Evolutionary conservation across 2,797 vertebrate genomes (phyloP).

Genomic region (Alauda arvensis): DNA sequence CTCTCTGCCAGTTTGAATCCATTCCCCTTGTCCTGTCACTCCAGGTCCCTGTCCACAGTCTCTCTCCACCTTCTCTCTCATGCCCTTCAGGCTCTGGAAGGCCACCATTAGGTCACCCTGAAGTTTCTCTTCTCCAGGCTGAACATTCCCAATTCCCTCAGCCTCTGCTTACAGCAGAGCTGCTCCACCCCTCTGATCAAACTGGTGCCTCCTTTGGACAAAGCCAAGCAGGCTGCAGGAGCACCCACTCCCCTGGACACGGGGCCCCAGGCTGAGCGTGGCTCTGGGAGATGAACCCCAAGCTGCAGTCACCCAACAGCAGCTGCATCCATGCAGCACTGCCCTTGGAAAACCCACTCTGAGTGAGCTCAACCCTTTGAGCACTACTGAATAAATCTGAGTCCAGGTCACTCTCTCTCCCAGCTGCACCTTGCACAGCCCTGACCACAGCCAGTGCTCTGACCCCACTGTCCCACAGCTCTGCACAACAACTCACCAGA

Average conservation of each 20-base stretch:
- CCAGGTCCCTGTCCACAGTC: not conserved
- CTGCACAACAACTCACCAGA: not conserved
- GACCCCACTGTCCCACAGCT: not conserved
- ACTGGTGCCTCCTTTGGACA: not conserved
- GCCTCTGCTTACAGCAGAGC: not conserved
- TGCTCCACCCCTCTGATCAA: not conserved
- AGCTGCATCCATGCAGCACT: not conserved
- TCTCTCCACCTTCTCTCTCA: not conserved
- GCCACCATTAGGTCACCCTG: not conserved
- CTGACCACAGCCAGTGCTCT: not conserved
- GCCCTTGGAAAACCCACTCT: not conserved
- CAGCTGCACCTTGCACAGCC: not conserved
- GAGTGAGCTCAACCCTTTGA: not conserved
- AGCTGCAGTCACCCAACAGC: not conserved
- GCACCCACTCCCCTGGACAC: not conserved
- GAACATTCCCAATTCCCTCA: not conserved
- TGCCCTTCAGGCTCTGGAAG: not conserved
- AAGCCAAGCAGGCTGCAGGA: not conserved
- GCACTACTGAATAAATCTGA: rapidly evolving
- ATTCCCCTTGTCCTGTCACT: not conserved
- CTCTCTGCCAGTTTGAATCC: not conserved
- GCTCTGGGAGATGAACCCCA: not conserved
- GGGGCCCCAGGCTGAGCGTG: not conserved
- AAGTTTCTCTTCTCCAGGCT: not conserved
- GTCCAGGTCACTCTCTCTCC: not conserved